These are phyloP conservation scores for Diadromus collaris DNA, from an alignment of 2,888 invertebrate species.

Conservation along the genomic window DNA sequence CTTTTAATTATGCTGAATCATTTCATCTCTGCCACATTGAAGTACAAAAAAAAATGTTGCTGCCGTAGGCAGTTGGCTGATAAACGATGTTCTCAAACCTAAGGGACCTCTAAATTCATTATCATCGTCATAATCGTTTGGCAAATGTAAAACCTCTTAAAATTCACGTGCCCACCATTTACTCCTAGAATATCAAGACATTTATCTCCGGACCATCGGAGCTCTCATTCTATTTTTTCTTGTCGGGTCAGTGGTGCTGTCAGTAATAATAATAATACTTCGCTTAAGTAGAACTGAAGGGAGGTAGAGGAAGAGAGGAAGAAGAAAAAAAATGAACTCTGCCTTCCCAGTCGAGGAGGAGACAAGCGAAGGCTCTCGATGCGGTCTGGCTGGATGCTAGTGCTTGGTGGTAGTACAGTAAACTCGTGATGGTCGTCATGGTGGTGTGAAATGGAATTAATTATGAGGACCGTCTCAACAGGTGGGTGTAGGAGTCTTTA, in stretches of 20 bases:
- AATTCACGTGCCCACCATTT: constrained; percentile 7
- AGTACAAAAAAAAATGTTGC: too few species aligned
- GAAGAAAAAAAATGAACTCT: constrained; percentile 32
- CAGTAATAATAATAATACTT: constrained; percentile 47
- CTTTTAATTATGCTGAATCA: too few species aligned
- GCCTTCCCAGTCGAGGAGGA: constrained; percentile 47
- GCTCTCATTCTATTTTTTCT: constrained; percentile 22
- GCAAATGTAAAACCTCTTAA: neutral
- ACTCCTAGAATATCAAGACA: constrained; percentile 33
- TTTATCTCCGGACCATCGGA: constrained; percentile 47
- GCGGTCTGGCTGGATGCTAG: constrained; percentile 38
- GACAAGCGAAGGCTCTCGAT: constrained; percentile 49
- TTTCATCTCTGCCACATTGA: too few species aligned
- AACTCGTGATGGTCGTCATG: constrained; percentile 67
- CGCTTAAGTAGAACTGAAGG: constrained; percentile 41
- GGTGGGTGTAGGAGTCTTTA: constrained; percentile 79
- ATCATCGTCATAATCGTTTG: too few species aligned
- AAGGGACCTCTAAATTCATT: too few species aligned
- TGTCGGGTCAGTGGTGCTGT: constrained; percentile 48
- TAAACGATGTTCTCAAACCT: too few species aligned
- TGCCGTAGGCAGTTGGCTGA: too few species aligned
- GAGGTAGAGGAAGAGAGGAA: constrained; percentile 28
- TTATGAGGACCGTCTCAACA: constrained; percentile 79
- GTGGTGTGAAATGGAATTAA: constrained; percentile 79
- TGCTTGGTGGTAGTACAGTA: constrained; percentile 49